These are phyloP conservation scores for Chamaetylas fuelleborni DNA, from an alignment of 2,113 vertebrate species.

Conservation along the genomic window DNA sequence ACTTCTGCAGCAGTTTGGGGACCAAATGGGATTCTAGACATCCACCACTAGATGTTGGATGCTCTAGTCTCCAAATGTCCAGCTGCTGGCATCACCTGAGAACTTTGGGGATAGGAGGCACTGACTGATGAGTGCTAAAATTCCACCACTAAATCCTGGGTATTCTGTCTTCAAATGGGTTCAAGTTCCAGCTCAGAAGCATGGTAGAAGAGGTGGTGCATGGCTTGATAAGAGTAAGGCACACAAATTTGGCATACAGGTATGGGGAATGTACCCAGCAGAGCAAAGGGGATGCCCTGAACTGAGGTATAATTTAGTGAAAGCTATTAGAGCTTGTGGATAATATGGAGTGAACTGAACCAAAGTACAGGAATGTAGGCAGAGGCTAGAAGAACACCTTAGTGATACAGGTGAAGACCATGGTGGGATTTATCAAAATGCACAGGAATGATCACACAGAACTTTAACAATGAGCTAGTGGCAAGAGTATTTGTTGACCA, in stretches of 20 bases:
- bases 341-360: neutral
- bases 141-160: neutral
- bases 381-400: neutral
- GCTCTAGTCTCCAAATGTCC: neutral
- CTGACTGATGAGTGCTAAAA: neutral
- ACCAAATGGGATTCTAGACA: neutral
- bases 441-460: rapidly evolving
- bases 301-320: neutral
- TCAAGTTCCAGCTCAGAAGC: neutral
- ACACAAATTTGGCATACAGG: neutral
- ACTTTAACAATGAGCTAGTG: neutral
- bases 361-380: neutral
- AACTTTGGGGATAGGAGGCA: neutral
- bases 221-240: neutral
- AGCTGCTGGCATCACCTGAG: neutral
- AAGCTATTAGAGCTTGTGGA: neutral
- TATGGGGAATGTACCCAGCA: neutral
- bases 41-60: rapidly evolving
- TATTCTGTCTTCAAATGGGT: neutral
- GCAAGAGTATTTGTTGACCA: neutral
- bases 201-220: neutral
- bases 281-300: neutral
- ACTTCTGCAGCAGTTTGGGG: neutral
- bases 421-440: neutral
- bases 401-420: rapidly evolving